Evolutionary conservation across 2,888 invertebrate species (phyloP), one percentile per base, ranked within the genome.

Genomic region (Thyatira batis): DNA sequence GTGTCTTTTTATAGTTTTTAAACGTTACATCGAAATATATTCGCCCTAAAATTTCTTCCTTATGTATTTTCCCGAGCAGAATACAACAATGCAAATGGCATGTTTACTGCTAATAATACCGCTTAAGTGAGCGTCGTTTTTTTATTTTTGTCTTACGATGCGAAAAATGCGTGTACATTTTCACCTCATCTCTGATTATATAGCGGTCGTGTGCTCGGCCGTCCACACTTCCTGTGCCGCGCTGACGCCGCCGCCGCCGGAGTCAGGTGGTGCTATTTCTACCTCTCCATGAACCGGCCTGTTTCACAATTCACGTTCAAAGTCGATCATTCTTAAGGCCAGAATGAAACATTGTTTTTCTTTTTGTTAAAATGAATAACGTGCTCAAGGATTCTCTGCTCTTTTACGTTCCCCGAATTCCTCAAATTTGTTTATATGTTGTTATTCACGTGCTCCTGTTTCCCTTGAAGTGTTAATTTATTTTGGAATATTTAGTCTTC

Each of bases 181-280:
- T 71, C 58, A 65, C 63, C 59, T 54, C 46, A 50, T 57, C 57
- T 66, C 55, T 65, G 61, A 67, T 68, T 69, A 64, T 69, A 61
- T 58, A 65, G 60, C 63, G 71, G 66, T 71, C 62, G 76, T 72
- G 66, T 72, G 81, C 67, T 71, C 80, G 76, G 60, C 76, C 80
- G 80, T 69, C 78, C 82, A 74, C 78, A 82, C 84, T 87, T 88
- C 89, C 89, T 85, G 89, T 76, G 78, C 66, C 65, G 63, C 33
- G 88, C 89, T 88, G 84, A 88, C 75, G 78, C 66, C 65, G 63
- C 33, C 63, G 65, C 51, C 60, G 63, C 50, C 63, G 61, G 71
- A 76, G 85, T 82, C 87, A 85, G 87, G 82, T 85, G 80, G 72
- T 85, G 80, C 83, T 87, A 87, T 88, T 87, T 87, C 80, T 81